Percentiles rank a stretch among this genome's conserved stretches.
Conservation (phyloP, 2,797 vertebrate species). For the Sus cebifrons region DNA sequence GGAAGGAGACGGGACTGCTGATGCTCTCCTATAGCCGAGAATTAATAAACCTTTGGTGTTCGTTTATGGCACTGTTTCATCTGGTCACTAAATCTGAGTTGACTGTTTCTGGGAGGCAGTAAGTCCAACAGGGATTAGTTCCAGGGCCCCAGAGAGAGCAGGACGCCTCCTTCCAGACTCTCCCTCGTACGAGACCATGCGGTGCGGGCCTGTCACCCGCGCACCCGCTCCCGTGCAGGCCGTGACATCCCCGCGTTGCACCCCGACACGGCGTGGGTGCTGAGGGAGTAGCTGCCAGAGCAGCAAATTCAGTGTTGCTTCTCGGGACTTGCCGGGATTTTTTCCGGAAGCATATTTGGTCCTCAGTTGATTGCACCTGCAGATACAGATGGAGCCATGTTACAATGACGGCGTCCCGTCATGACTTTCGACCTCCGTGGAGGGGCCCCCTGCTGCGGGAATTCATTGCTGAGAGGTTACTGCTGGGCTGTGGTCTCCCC, state of each 20-base stretch:
- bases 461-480: too few species aligned
- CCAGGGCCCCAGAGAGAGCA: not conserved
- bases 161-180: not conserved
- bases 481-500: too few species aligned
- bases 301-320: not conserved
- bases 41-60: not conserved
- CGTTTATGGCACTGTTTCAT: not conserved
- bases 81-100: not conserved
- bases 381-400: not conserved
- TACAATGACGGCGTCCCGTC: not conserved
- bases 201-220: not conserved
- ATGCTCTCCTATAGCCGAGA: not conserved
- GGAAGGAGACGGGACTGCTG: not conserved
- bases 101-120: not conserved
- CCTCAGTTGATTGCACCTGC: not conserved
- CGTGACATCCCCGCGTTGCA: too few species aligned
- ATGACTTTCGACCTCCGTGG: not conserved
- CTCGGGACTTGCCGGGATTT: not conserved
- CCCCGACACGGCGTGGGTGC: too few species aligned
- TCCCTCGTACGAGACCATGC: not conserved
- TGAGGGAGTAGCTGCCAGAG: not conserved
- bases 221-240: fast-evolving
- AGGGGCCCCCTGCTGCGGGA: not conserved
- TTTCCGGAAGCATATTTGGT: not conserved
- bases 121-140: not conserved